Percentiles rank a stretch among this genome's conserved stretches.
phyloP scores from a whole-genome alignment of 2,113 vertebrate species.

The Myxocyprinus asiaticus region DNA sequence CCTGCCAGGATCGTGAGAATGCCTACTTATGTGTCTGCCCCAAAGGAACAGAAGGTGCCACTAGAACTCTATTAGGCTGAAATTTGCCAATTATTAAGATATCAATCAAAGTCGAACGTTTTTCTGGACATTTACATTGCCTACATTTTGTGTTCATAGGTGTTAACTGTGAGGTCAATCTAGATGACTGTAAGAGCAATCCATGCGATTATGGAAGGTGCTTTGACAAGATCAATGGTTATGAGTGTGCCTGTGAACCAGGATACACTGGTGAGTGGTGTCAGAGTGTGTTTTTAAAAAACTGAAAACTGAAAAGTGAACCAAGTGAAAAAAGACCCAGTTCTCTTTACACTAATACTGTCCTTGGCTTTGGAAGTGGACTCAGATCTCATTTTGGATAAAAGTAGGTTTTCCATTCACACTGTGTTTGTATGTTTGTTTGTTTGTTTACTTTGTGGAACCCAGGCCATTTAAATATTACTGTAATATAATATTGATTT shows the following conservation, averaged over 20 bases:
- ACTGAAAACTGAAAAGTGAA: too few relatives aligned
- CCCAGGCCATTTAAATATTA: too few relatives aligned
- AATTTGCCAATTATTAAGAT: neutral
- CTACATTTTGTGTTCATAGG: conserved; percentile 67
- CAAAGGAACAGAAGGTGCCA: conserved; percentile 87
- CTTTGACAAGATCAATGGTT: conserved; percentile 91
- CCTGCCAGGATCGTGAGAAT: conserved; percentile 88
- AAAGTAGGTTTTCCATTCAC: too few relatives aligned
- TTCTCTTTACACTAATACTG: too few relatives aligned
- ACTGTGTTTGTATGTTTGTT: too few relatives aligned
- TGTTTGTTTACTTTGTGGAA: too few relatives aligned
- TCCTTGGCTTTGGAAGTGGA: too few relatives aligned
- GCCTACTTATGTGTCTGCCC: conserved; percentile 86
- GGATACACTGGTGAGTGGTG: conserved; percentile 86
- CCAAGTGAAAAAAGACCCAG: too few relatives aligned
- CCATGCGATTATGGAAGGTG: conserved; percentile 91
- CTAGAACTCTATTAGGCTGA: neutral
- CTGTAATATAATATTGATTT: too few relatives aligned
- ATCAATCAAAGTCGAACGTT: neutral
- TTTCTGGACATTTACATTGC: conserved; percentile 1
- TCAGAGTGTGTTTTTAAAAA: neutral
- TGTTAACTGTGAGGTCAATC: conserved; percentile 89
- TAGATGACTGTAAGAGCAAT: conserved; percentile 90
- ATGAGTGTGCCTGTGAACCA: conserved; percentile 87
- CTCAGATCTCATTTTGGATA: too few relatives aligned